Conservation (phyloP, 2,888 invertebrate species). For the Tupiocoris notatus region DNA sequence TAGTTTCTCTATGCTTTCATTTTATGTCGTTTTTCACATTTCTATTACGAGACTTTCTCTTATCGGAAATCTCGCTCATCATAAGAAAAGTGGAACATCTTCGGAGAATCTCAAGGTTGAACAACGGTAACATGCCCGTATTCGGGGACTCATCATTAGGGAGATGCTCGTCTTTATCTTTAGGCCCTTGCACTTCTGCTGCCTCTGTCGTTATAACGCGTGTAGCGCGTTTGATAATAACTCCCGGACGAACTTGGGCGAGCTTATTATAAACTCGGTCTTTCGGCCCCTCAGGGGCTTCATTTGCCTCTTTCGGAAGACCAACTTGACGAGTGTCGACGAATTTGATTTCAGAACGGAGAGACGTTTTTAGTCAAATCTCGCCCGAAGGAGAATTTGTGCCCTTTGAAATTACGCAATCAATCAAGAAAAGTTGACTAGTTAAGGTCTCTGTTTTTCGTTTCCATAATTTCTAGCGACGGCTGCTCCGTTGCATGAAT, state of each 20-base stretch:
- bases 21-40: no score
- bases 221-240: neutral
- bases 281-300: neutral
- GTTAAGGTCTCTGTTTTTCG: no score
- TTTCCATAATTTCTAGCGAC: no score
- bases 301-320: neutral
- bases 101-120: neutral
- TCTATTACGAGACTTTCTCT: no score
- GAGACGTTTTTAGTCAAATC: no score
- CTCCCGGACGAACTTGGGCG: no score
- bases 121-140: neutral
- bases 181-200: neutral
- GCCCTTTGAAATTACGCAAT: no score
- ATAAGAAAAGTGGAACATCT: neutral
- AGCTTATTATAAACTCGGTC: neutral
- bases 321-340: neutral
- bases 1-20: no score
- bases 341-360: neutral
- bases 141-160: neutral
- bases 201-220: neutral
- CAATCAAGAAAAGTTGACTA: no score
- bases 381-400: no score
- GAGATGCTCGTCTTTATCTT: neutral
- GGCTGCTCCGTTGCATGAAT: no score
- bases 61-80: no score